A percentile compares a stretch with the other conserved stretches of the same genome.
Conservation (phyloP, 2,888 invertebrate genomes). For the Andrena camellia region DNA sequence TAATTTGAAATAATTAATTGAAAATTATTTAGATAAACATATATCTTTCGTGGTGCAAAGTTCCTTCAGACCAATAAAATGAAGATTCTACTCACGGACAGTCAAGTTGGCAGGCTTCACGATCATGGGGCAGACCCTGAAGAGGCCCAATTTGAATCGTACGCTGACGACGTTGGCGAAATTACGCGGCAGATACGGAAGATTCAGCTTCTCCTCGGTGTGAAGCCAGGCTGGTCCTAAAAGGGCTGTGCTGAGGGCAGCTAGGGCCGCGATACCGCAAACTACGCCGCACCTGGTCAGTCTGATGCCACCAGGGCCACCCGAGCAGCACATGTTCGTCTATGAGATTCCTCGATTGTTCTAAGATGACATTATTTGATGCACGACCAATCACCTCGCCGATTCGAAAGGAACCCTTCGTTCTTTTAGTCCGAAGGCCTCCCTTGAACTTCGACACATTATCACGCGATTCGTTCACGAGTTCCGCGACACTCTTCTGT, state of each 20-base stretch:
- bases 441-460: slow-evolving; percentile 51
- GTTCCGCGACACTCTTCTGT: neutral
- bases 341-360: slow-evolving; percentile 24
- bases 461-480: slow-evolving; percentile 25
- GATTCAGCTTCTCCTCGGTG: slow-evolving; percentile 81
- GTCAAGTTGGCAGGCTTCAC: slow-evolving; percentile 81
- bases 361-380: slow-evolving; percentile 42
- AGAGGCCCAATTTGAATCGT: slow-evolving; percentile 82
- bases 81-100: slow-evolving; percentile 77
- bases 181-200: slow-evolving; percentile 77
- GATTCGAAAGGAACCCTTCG: slow-evolving; percentile 14
- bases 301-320: slow-evolving; percentile 79
- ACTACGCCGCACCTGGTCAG: slow-evolving; percentile 83
- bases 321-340: slow-evolving; percentile 81
- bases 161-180: slow-evolving; percentile 78
- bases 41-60: too few species aligned
- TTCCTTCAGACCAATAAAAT: neutral
- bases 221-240: slow-evolving; percentile 84
- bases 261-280: slow-evolving; percentile 83
- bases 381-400: slow-evolving; percentile 60
- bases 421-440: slow-evolving; percentile 20
- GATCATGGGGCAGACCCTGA: slow-evolving; percentile 82
- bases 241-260: slow-evolving; percentile 81
- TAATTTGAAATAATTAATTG: neutral
- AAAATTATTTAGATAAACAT: neutral